Evolutionary conservation across 2,797 vertebrate species (phyloP), one percentile per base, ranked within the genome.

Genomic region (Erithacus rubecula): DNA sequence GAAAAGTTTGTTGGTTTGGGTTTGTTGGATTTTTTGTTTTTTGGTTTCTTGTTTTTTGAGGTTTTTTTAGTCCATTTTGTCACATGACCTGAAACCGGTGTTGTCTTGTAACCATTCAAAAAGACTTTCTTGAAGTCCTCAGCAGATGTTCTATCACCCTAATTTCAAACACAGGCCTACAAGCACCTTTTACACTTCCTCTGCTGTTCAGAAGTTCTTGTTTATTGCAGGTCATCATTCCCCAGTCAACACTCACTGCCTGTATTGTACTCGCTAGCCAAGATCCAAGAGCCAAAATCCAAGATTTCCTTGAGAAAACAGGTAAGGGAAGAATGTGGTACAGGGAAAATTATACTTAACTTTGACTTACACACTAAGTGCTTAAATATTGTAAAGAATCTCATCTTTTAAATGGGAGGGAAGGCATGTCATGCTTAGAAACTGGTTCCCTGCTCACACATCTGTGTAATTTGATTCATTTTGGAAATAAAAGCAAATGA

Each of bases 401-500:
- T 87, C 27, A 6, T 81, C 4, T 68, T 94, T 79, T 77, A 51
- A 91, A 86, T 1, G 30, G 44, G 44, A 81, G n/a, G 39, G 43
- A 94, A 53, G 29, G 18, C 11, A 6, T 53, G 32, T 78, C 26
- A 15, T 64, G 39, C 44, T 83, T 83, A 86, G 83, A 62, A 90
- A 78, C 43, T 30, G 5, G 27, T 64, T 90, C 46, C 58, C 51
- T 75, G 39, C n/a, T 94, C 36, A 32, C 43, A 37, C 26, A 46
- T 53, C 41, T 78, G 29, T 75, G 87, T 84, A 68, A 89, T 91
- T 70, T 39, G 26, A 52, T 94, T 94, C 15, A 29, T 53, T 91
- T 74, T 86, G 65, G 58, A 95, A 90, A 92, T 84, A 92, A 90
- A 96, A 94, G 86, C 62, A 83, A 84, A 69, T 69, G 30, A 84